These are phyloP conservation scores for Eulithis prunata DNA, from an alignment of 2,888 invertebrate species.

Conservation along the genomic window DNA sequence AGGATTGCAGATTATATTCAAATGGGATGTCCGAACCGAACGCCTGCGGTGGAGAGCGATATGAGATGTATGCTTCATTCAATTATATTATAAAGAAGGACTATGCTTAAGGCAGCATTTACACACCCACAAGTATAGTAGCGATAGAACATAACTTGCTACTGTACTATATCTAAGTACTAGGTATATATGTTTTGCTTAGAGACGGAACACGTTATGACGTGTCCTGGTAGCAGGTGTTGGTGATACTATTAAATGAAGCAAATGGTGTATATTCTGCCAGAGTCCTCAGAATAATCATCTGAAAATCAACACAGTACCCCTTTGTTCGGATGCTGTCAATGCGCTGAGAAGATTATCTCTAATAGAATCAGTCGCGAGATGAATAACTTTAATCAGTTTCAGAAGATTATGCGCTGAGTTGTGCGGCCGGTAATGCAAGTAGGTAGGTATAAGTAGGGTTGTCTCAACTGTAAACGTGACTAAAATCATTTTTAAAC, in stretches of 20 bases:
- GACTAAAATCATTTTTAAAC: too few relatives aligned
- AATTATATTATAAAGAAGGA: not conserved
- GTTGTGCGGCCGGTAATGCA: slow-evolving; percentile 7
- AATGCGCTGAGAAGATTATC: slow-evolving; percentile 48
- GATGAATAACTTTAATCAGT: slow-evolving; percentile 47
- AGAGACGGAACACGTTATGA: too few relatives aligned
- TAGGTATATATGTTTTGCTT: too few relatives aligned
- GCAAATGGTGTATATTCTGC: too few relatives aligned
- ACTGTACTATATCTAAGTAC: too few relatives aligned
- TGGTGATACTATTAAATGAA: too few relatives aligned
- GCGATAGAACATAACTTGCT: too few relatives aligned
- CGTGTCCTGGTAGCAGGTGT: too few relatives aligned
- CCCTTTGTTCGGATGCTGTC: slow-evolving; percentile 13
- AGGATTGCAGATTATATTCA: slow-evolving; percentile 29
- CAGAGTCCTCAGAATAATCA: too few relatives aligned
- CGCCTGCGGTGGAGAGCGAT: slow-evolving; percentile 19
- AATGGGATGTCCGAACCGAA: slow-evolving; percentile 30
- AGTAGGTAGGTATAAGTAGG: not conserved
- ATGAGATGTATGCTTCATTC: not conserved
- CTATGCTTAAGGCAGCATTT: too few relatives aligned
- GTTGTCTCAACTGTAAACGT: not conserved
- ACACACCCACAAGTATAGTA: too few relatives aligned
- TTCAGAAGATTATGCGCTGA: slow-evolving; percentile 28
- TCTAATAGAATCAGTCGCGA: slow-evolving; percentile 50
- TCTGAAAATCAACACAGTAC: not conserved